phyloP scores from a whole-genome alignment of 2,113 vertebrate genomes.

The Trinectes maculatus region DNA sequence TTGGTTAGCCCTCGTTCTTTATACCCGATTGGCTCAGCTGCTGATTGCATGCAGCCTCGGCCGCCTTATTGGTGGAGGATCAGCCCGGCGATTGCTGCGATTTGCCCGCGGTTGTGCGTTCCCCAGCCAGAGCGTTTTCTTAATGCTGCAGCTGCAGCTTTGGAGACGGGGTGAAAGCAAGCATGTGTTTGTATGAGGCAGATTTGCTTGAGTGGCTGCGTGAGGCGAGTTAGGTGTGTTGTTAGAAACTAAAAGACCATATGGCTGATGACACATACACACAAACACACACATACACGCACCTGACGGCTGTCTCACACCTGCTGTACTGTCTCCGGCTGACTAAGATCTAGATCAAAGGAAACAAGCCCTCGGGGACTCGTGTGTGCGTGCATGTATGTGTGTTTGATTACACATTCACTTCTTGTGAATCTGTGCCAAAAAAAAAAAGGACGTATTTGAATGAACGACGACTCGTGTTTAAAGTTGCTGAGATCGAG shows the following conservation, averaged over 20 bases:
- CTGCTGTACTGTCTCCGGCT: slow-evolving; percentile 80
- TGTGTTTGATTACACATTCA: slow-evolving; percentile 59
- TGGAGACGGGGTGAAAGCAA: slow-evolving; percentile 54
- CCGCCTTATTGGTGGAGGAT: slow-evolving; percentile 55
- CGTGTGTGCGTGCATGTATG: slow-evolving; percentile 45
- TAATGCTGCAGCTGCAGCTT: slow-evolving; percentile 68
- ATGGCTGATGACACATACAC: slow-evolving; percentile 79
- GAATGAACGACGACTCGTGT: slow-evolving; percentile 64
- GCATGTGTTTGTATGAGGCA: slow-evolving; percentile 40
- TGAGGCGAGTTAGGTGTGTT: slow-evolving; percentile 70
- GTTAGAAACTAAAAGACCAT: slow-evolving; percentile 72
- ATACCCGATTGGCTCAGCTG: slow-evolving; percentile 59
- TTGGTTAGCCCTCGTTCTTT: slow-evolving; percentile 49
- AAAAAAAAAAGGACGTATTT: slow-evolving; percentile 50
- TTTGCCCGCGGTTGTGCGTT: slow-evolving; percentile 50
- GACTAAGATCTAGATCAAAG: slow-evolving; percentile 76
- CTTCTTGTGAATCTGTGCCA: slow-evolving; percentile 58
- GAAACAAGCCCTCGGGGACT: slow-evolving; percentile 54
- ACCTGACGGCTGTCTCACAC: slow-evolving; percentile 86
- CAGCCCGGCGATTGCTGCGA: slow-evolving; percentile 38
- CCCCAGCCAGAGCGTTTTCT: slow-evolving; percentile 36
- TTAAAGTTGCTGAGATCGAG: slow-evolving; percentile 43
- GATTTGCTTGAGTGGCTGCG: slow-evolving; percentile 74
- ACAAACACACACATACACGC: slow-evolving; percentile 56
- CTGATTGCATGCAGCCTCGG: slow-evolving; percentile 33